These are phyloP conservation scores for Leucophora obtusa DNA, from an alignment of 2,888 invertebrate species.

Conservation along the genomic window DNA sequence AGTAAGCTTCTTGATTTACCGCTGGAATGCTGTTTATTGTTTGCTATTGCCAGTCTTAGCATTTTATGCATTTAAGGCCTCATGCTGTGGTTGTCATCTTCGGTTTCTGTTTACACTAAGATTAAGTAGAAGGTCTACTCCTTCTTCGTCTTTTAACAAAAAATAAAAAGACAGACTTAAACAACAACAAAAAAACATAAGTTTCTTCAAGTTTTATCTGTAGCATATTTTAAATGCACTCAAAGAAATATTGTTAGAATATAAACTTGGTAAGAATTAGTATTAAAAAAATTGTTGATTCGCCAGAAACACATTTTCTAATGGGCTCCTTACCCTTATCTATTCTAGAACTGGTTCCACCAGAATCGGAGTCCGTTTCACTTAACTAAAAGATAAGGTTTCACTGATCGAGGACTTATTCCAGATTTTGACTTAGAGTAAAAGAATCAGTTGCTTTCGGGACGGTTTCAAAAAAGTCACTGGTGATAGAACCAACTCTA, in stretches of 20 bases:
- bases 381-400: no score
- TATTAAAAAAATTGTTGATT: no score
- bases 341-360: no score
- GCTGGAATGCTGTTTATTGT: slow-evolving; percentile 64
- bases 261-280: no score
- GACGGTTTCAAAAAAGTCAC: no score
- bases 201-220: slow-evolving; percentile 55
- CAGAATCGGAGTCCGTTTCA: no score
- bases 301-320: no score
- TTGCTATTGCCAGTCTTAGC: slow-evolving; percentile 54
- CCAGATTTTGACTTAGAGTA: no score
- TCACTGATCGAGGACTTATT: no score
- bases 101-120: slow-evolving; percentile 61
- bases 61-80: slow-evolving; percentile 59
- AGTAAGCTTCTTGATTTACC: slow-evolving; percentile 65
- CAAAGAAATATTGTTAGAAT: slow-evolving; percentile 13
- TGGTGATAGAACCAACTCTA: no score
- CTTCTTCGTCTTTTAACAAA: slow-evolving; percentile 35
- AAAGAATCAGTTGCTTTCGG: no score
- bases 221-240: slow-evolving; percentile 46
- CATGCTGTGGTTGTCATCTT: slow-evolving; percentile 64
- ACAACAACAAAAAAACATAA: slow-evolving; percentile 50
- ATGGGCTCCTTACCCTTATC: no score
- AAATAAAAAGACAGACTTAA: slow-evolving; percentile 14
- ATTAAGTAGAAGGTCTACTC: slow-evolving; percentile 63